Percentiles rank a stretch among this genome's conserved stretches.
phyloP scores from a whole-genome alignment of 2,113 vertebrate genomes.

The Tichodroma muraria region DNA sequence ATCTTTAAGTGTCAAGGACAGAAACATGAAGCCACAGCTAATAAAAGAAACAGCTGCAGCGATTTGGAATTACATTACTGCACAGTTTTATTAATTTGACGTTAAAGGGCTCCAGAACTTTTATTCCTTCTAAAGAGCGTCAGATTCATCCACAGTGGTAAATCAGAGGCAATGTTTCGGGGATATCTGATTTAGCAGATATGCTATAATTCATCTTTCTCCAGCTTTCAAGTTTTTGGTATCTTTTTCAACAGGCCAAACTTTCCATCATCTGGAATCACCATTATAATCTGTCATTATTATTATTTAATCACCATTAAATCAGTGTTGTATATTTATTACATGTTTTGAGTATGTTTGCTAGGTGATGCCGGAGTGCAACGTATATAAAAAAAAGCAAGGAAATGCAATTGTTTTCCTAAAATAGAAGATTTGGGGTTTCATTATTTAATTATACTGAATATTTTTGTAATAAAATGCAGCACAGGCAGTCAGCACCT shows the following conservation, averaged over 20 bases:
- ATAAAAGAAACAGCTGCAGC: constrained; percentile 31
- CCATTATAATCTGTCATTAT: background rate
- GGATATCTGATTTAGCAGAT: background rate
- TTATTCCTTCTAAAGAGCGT: background rate
- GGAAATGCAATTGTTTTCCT: background rate
- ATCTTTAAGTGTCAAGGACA: constrained; percentile 52
- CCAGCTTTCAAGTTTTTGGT: background rate
- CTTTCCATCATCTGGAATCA: background rate
- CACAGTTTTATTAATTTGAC: constrained; percentile 13
- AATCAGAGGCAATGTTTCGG: background rate
- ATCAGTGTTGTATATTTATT: background rate
- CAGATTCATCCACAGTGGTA: background rate
- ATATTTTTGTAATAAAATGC: background rate
- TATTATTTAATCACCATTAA: too few relatives aligned
- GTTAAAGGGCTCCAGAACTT: background rate
- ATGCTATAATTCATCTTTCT: background rate
- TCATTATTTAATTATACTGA: background rate
- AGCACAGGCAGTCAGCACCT: background rate
- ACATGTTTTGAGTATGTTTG: background rate
- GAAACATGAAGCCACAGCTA: constrained; percentile 44
- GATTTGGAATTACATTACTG: background rate
- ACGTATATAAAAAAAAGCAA: background rate
- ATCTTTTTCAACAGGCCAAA: background rate
- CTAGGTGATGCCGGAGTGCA: background rate
- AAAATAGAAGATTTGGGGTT: background rate